Conservation (phyloP, 1,140 invertebrate species). For the Diabrotica virgifera region DNA sequence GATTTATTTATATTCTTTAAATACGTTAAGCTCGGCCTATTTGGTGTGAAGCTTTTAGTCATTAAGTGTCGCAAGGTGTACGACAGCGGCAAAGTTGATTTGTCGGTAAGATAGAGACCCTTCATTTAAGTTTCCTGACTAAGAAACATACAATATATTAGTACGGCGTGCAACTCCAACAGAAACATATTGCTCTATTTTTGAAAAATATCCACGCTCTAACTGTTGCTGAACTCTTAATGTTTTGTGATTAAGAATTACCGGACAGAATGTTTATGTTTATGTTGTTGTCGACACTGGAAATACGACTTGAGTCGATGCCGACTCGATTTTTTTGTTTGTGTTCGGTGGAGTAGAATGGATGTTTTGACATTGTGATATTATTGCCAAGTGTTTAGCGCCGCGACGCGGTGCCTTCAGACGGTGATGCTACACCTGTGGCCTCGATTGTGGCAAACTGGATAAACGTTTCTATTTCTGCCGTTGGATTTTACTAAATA, state of each 20-base stretch:
- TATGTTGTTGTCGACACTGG: not conserved
- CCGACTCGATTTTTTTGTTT: not conserved
- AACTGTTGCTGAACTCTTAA: slow-evolving; percentile 2
- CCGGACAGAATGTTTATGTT: not conserved
- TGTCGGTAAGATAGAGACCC: not conserved
- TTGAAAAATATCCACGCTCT: not conserved
- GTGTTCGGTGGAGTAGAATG: not conserved
- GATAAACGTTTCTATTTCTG: too few relatives aligned
- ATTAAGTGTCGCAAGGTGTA: not conserved
- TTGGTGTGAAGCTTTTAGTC: not conserved
- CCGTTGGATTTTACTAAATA: too few relatives aligned
- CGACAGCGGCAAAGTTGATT: not conserved
- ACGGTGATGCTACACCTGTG: not conserved
- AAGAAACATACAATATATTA: slow-evolving; percentile 1
- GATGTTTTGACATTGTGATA: slow-evolving; percentile 1
- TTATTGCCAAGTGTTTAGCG: not conserved
- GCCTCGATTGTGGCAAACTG: too few relatives aligned
- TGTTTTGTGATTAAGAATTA: slow-evolving; percentile 3
- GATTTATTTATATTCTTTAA: too few relatives aligned
- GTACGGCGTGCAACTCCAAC: not conserved
- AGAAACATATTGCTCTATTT: not conserved
- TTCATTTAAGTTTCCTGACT: slow-evolving; percentile 1
- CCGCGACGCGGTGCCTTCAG: not conserved
- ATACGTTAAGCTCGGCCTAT: not conserved
- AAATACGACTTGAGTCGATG: not conserved